Evolutionary conservation across 2,888 invertebrate genomes (phyloP), one percentile per base, ranked within the genome.

Genomic region (Eulithis prunata): DNA sequence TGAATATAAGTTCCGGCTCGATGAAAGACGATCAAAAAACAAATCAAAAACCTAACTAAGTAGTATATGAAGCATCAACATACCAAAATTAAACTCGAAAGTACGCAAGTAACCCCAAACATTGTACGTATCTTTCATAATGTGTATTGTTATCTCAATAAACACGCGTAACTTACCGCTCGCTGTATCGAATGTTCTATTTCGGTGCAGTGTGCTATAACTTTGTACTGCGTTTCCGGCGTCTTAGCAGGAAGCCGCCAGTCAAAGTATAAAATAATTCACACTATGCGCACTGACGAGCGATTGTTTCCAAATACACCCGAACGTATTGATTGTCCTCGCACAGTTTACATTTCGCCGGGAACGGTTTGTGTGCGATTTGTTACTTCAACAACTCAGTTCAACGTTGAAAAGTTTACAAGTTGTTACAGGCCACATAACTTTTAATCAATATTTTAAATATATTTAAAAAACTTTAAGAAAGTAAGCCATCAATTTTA

Each of bases 221-320:
- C 78, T 78, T 78, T 75, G 76, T 69, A 75, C 78, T 64, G 62
- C 80, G 78, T 81, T 86, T 86, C 89, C 87, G 88, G 74, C 78
- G 78, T 71, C 77, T 80, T 75, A 76, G 77, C 85, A 84, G 88
- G 89, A 90, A 88, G 75, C 81, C 71, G 82, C 75, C 82, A 83
- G 81, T 87, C 88, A 86, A 84, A 86, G 83, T 81, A 81, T 80
- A 78, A 76, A 81, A 78, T 79, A 72, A 77, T 77, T 77, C 76
- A 82, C 78, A 78, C 71, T 75, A 73, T 73, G 69, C 69, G 60
- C 67, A 64, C 64, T 69, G 70, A 73, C 64, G 72, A 73, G 69
- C 75, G 72, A 83, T 80, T 86, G 83, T 86, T 84, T 79, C 72
- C 71, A 78, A 82, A 82, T 78, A 81, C 64, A 52, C 65, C 52